A percentile compares a stretch with the other conserved stretches of the same genome.
These are phyloP conservation scores for Odontocerum albicorne DNA, from an alignment of 2,888 invertebrate genomes.

Conservation along the genomic window DNA sequence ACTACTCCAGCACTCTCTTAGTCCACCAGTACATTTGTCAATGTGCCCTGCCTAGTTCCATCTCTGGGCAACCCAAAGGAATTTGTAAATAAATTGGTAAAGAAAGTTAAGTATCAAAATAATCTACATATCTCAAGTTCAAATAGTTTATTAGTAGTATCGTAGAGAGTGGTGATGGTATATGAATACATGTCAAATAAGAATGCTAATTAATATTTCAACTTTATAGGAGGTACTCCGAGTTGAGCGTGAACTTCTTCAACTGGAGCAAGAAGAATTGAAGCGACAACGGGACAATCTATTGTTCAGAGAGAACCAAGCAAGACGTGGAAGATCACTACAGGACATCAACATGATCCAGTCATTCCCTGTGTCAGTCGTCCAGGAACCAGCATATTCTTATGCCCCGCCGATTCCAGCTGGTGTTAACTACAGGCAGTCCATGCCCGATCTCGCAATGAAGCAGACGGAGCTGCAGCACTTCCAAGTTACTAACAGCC, in stretches of 20 bases:
- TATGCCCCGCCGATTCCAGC: conserved; percentile 32
- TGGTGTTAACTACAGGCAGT: conserved; percentile 47
- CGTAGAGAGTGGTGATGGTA: not conserved
- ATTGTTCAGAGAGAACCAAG: conserved; percentile 64
- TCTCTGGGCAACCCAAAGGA: too few relatives aligned
- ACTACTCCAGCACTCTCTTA: too few relatives aligned
- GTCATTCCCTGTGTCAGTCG: conserved; percentile 24
- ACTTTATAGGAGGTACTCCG: conserved; percentile 68
- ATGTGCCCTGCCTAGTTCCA: too few relatives aligned
- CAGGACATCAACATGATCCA: conserved; percentile 60
- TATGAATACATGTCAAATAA: not conserved
- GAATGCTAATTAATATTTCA: too few relatives aligned
- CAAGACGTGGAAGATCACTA: conserved; percentile 61
- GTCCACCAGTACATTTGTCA: too few relatives aligned
- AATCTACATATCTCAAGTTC: not conserved
- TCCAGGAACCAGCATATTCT: conserved; percentile 32
- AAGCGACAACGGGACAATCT: conserved; percentile 74
- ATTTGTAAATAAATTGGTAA: not conserved
- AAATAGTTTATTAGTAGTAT: too few relatives aligned
- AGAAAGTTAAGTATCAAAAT: not conserved
- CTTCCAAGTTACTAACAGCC: conserved; percentile 1
- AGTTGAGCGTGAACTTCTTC: conserved; percentile 76
- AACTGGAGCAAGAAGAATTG: conserved; percentile 76
- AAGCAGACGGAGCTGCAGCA: conserved; percentile 42
- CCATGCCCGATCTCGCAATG: conserved; percentile 54